These are phyloP conservation scores for Rhagoletis zephyria DNA, from an alignment of 1,140 invertebrate genomes.

Conservation along the genomic window DNA sequence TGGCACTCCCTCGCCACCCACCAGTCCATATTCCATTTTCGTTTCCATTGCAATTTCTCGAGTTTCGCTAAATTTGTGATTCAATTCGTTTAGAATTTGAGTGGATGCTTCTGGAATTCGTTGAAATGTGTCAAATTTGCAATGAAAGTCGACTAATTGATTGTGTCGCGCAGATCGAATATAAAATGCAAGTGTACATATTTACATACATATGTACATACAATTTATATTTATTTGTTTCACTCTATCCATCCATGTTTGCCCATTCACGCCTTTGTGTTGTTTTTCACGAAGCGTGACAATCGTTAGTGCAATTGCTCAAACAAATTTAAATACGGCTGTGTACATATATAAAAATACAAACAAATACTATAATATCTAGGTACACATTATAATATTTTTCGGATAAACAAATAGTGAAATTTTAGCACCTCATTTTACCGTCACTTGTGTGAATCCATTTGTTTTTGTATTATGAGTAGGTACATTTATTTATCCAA, in stretches of 20 bases:
- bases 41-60: background rate
- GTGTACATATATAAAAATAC: background rate
- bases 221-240: background rate
- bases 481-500: too few species aligned
- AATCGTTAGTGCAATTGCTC: constrained; percentile 45
- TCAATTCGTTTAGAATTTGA: constrained; percentile 6
- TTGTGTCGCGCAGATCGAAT: background rate
- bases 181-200: background rate
- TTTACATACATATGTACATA: background rate
- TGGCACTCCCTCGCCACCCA: background rate
- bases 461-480: background rate
- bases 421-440: constrained; percentile 51
- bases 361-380: background rate
- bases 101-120: constrained; percentile 21
- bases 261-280: constrained; percentile 46
- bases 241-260: background rate
- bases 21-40: background rate
- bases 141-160: constrained; percentile 28
- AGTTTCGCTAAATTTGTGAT: background rate
- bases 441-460: background rate
- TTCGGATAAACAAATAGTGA: constrained; percentile 50
- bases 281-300: constrained; percentile 45
- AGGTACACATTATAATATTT: constrained; percentile 20
- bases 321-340: constrained; percentile 47
- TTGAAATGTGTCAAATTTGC: constrained; percentile 30